A percentile compares a stretch with the other conserved stretches of the same genome.
Evolutionary conservation across 2,113 vertebrate species (phyloP).

Genomic region (Salvelinus alpinus): DNA sequence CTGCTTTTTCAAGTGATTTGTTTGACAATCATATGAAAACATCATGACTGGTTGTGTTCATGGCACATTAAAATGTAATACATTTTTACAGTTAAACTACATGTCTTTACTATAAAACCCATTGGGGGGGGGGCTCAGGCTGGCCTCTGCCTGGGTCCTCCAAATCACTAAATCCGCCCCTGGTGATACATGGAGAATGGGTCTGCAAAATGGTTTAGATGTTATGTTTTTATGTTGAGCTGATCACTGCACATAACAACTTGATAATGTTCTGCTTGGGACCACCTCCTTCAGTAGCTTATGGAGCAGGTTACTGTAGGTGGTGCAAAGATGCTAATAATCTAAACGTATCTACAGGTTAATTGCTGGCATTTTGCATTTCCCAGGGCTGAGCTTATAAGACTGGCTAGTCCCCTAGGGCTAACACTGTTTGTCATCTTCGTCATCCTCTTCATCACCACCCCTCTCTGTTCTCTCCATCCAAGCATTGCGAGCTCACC

Average conservation of each 20-base stretch:
- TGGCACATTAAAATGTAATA: conserved; percentile 62
- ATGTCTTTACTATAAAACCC: conserved; percentile 50
- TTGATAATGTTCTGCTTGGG: too few species aligned
- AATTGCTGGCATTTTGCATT: background rate
- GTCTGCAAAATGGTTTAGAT: too few species aligned
- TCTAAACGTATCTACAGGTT: too few species aligned
- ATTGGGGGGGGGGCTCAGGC: too few species aligned
- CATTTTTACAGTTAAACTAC: conserved; percentile 44
- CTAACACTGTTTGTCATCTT: conserved; percentile 41
- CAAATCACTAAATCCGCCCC: too few species aligned
- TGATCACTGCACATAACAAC: too few species aligned
- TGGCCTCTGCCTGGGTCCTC: too few species aligned
- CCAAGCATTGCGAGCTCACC: conserved; percentile 42
- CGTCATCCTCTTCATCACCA: conserved; percentile 34
- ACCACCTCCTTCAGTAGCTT: background rate
- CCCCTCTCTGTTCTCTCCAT: conserved; percentile 37
- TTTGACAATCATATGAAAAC: too few species aligned
- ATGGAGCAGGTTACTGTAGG: too few species aligned
- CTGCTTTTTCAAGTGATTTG: too few species aligned
- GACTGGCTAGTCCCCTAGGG: conserved; percentile 15
- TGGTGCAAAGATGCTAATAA: too few species aligned
- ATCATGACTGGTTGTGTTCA: conserved; percentile 33
- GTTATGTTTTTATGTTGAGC: too few species aligned
- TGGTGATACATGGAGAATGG: conserved; percentile 12
- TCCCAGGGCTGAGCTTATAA: conserved; percentile 18